Base-by-base conservation (phyloP, 1,140 invertebrate genomes). In the Tetramorium alpestre region DNA sequence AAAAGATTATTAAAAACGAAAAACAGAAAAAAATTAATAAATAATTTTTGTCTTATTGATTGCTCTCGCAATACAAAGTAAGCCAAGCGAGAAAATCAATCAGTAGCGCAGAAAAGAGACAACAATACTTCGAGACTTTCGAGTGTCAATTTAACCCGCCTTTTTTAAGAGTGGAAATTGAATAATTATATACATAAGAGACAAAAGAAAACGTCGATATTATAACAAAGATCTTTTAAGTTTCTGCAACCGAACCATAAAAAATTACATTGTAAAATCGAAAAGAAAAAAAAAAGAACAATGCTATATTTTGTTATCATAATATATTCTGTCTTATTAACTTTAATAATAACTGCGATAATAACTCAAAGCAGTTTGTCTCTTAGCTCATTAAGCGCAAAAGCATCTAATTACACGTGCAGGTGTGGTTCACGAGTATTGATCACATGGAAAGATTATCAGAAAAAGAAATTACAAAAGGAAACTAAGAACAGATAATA, bases 341-440 rank as follows among this genome's bases (percentile, higher is more conserved):
- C 28, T 54, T 70, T 51, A 18, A 47, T 47, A 47, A 47, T 47
- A 47, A 47, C 47, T 11, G 47, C 62, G 33, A 81, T 81, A 69
- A 69, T 69, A 41, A 69, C 47, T 49, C 28, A 69, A 54, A 51
- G 47, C n/a, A 54, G 16, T 81, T 81, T 67, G 18, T 4, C n/a
- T 56, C 18, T 69, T 38, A 16, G 28, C 33, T 58, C n/a, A 51
- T 81, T 81, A 54, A 51, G 47, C 8, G 6, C 47, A 81, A 69
- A 65, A 22, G 10, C 33, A 56, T 38, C 28, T 2, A 51, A 38
- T 16, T 51, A 64, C 25, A n/a, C 41, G 25, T 64, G 56, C 25
- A 25, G 28, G 2, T 11, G 10, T 62, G 10, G 13, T 5, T 77
- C 56, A 28, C 25, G 22, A 18, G 11, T 18, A 47, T 44, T 47